Base-by-base conservation (phyloP, 30 jellyfish, hydroid and myxozoan species). In the Turritopsis rubra region DNA sequence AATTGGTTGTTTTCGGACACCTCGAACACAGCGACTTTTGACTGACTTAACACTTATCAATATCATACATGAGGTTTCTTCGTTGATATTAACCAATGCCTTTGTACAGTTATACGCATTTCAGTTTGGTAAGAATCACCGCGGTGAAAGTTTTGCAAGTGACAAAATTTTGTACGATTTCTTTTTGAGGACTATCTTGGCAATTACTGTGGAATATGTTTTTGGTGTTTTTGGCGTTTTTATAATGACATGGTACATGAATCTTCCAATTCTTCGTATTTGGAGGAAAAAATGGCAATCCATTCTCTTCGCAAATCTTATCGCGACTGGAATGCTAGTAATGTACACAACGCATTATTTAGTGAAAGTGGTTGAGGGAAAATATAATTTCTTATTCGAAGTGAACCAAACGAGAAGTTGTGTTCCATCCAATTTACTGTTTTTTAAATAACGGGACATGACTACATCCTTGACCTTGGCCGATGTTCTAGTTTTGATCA, bases 221-320 rank as follows among this genome's bases (percentile, higher is more conserved):
- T 74, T 74, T 41, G 41, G 54, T n/a, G 53, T 29, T 23, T 74
- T 74, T 23, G 82, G 82, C 16, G 41, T 74, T 74, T 74, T 74
- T 41, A 74, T 74, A 16, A 26, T 74, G 53, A 74, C 82, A 22
- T 74, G 82, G 82, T 74, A 74, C 60, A 23, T 74, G 82, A 74
- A 74, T 29, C 53, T 74, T 74, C 82, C 82, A 26, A 29, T 74
- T 41, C 27, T 74, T 18, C 53, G 82, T 26, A 21, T 74, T 16
- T 74, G 82, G 82, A 28, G 82, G 21, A 74, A 74, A 0, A 74
- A 74, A 74, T 74, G 82, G 82, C 19, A 74, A 74, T 23, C 82
- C 0, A 27, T 74, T 7, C 41, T 74, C 18, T 26, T 29, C 54
- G 21, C n/a, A 24, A 74, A 74, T 74, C 18, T 74, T 16, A 1